Conservation (phyloP, 2,113 vertebrate species). For the Caranx melampygus region DNA sequence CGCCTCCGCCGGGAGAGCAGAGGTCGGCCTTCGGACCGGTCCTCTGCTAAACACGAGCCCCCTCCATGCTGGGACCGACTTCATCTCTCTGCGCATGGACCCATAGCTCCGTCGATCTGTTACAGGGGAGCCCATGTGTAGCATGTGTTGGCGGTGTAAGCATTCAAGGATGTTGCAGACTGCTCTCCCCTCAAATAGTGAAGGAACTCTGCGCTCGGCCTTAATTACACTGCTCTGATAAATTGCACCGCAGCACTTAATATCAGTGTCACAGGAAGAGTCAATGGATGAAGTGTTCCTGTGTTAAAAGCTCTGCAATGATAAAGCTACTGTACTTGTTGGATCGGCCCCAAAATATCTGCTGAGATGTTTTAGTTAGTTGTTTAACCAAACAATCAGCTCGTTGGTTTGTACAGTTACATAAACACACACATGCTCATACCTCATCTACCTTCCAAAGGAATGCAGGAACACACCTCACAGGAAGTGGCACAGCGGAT, state of each 20-base stretch:
- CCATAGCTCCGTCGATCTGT: conserved; percentile 6
- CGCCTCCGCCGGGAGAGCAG: conserved; percentile 20
- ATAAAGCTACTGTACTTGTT: not conserved
- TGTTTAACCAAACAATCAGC: not conserved
- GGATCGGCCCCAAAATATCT: not conserved
- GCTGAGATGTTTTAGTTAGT: not conserved
- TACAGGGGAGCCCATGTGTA: not conserved
- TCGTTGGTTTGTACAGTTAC: not conserved
- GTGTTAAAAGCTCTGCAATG: not conserved
- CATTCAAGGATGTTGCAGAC: not conserved
- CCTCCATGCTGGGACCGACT: conserved; percentile 13
- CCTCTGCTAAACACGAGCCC: not conserved
- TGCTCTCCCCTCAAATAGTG: not conserved
- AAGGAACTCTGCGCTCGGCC: not conserved
- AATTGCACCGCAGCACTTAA: not conserved
- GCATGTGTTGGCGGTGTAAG: not conserved
- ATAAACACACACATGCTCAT: not conserved
- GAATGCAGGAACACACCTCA: conserved; percentile 85
- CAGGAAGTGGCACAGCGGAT: conserved; percentile 92
- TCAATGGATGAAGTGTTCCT: not conserved
- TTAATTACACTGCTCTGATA: not conserved
- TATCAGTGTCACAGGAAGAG: conserved; percentile 2
- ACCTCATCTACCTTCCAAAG: not conserved
- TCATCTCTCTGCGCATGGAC: not conserved
- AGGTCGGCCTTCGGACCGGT: conserved; percentile 19